Conservation (phyloP, 1,140 invertebrate species). For the Temnothorax curvispinosus region DNA sequence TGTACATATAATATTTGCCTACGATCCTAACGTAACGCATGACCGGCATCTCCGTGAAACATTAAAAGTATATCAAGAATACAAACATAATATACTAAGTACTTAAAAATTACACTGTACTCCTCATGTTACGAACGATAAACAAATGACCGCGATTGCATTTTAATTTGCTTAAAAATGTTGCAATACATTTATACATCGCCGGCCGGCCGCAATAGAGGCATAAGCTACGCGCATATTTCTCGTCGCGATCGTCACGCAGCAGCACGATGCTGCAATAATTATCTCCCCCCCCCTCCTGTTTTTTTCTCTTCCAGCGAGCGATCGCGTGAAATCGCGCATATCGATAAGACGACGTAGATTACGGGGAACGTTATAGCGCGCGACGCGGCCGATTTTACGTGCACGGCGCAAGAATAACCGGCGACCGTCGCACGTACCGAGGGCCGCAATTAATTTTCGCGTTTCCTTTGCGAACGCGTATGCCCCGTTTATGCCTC, state of each 20-base stretch:
- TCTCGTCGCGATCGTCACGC: not conserved
- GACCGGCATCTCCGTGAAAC: not conserved
- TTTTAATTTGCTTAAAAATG: slow-evolving; percentile 16
- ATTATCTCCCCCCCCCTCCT: slow-evolving; percentile 8
- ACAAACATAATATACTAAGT: not conserved
- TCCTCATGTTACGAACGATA: not conserved
- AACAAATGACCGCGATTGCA: not conserved
- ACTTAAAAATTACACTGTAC: not conserved
- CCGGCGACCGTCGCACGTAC: not conserved
- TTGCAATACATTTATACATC: not conserved
- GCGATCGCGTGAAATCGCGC: slow-evolving; percentile 11
- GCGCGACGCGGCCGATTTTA: too few species aligned
- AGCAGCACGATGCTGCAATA: slow-evolving; percentile 30
- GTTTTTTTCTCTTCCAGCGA: not conserved
- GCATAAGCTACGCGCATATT: slow-evolving; percentile 13
- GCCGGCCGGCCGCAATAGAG: not conserved
- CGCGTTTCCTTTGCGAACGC: slow-evolving; percentile 1
- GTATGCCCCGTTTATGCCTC: not conserved
- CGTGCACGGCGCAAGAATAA: not conserved
- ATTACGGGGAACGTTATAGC: not conserved
- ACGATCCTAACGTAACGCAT: not conserved
- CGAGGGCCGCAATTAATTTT: slow-evolving; percentile 32
- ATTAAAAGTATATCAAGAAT: slow-evolving; percentile 1
- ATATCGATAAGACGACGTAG: slow-evolving; percentile 47
- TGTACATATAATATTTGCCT: not conserved